Conservation (phyloP, 2,888 invertebrate species). For the Beris chalybata region DNA sequence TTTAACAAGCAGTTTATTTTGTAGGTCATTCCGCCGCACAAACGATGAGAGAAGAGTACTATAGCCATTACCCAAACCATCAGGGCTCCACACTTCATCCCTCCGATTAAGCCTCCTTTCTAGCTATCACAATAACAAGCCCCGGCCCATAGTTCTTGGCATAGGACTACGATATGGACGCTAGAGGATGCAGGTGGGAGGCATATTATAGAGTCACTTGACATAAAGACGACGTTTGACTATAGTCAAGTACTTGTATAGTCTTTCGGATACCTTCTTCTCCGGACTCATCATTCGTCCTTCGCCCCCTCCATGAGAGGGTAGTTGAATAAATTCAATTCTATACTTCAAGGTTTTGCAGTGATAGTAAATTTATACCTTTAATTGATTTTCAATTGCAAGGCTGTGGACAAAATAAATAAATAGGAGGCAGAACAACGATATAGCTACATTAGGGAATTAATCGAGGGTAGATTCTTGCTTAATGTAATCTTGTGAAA, state of each 20-base stretch:
- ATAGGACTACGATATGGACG: not conserved
- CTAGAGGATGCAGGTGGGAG: not conserved
- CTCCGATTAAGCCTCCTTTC: too few relatives aligned
- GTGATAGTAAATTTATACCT: constrained; percentile 35
- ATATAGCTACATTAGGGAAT: not conserved
- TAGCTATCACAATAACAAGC: too few relatives aligned
- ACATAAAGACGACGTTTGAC: constrained; percentile 34
- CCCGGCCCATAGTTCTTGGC: constrained; percentile 22
- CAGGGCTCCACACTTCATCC: too few relatives aligned
- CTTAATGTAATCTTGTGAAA: too few relatives aligned
- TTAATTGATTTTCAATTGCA: constrained; percentile 32
- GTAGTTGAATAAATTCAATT: constrained; percentile 24
- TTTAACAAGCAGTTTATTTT: constrained; percentile 40
- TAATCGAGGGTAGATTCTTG: too few relatives aligned
- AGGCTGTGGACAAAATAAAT: not conserved
- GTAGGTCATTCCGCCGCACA: constrained; percentile 38
- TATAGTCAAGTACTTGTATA: constrained; percentile 29
- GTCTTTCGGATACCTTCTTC: constrained; percentile 12
- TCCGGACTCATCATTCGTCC: too few relatives aligned
- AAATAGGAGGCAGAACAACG: not conserved
- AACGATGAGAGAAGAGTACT: constrained; percentile 21
- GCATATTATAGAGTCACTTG: constrained; percentile 28
- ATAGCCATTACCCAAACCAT: too few relatives aligned
- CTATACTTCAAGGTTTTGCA: constrained; percentile 36
- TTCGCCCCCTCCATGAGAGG: too few relatives aligned